Percentiles rank a stretch among this genome's conserved stretches.
Evolutionary conservation across 2,113 vertebrate genomes (phyloP).

Genomic region (Scalopus aquaticus): DNA sequence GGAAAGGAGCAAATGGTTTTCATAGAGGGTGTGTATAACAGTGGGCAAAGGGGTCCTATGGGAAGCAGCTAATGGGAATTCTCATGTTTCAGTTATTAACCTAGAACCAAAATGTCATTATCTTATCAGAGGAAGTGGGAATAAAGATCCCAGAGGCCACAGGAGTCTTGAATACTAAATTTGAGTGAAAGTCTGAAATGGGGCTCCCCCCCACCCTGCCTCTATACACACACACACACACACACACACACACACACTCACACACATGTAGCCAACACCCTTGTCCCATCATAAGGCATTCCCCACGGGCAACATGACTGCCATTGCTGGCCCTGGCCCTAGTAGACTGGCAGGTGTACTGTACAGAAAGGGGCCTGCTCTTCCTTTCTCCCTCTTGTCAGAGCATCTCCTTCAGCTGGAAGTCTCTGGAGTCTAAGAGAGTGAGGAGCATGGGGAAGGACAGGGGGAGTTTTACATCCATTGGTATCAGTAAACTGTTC

Average conservation of each 20-base stretch:
- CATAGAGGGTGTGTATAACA: neutral
- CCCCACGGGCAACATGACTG: accelerated
- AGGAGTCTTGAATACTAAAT: neutral
- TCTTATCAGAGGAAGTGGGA: neutral
- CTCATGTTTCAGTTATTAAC: slow-evolving; percentile 27
- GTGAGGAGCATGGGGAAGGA: neutral
- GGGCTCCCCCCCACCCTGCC: neutral
- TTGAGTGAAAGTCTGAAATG: neutral
- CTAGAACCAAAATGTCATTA: neutral
- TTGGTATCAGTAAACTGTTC: neutral
- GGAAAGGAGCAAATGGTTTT: slow-evolving; percentile 42
- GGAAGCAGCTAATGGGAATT: neutral
- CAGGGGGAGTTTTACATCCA: neutral
- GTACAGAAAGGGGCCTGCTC: neutral
- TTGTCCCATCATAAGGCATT: neutral
- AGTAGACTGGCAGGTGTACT: too few relatives aligned
- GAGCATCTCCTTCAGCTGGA: neutral
- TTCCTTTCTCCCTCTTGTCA: neutral
- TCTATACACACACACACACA: too few relatives aligned
- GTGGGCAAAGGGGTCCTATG: neutral
- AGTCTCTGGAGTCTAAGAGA: neutral
- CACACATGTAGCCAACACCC: too few relatives aligned
- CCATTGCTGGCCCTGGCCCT: too few relatives aligned
- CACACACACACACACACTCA: too few relatives aligned
- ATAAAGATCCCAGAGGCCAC: neutral